A percentile compares a stretch with the other conserved stretches of the same genome.
phyloP scores from a whole-genome alignment of 2,113 vertebrate genomes.

The Hypomesus transpacificus region DNA sequence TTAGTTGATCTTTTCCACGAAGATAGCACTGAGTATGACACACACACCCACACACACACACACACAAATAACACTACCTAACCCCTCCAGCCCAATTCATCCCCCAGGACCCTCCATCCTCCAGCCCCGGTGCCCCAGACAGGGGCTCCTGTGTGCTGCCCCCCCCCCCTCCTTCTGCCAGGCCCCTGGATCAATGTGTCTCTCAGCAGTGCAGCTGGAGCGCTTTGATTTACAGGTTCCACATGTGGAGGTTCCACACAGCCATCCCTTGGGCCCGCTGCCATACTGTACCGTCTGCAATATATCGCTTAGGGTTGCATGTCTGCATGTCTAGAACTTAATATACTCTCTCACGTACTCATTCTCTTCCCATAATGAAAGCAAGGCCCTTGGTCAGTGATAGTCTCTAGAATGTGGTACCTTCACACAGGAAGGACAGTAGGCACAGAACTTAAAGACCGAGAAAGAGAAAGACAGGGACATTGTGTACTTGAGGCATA shows the following conservation, averaged over 20 bases:
- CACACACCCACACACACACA: neutral
- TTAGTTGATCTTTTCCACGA: too few species aligned
- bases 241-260: conserved; percentile 24
- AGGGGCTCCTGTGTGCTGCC: neutral
- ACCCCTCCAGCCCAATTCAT: neutral
- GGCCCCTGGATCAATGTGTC: neutral
- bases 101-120: neutral
- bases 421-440: neutral
- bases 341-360: neutral
- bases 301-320: neutral
- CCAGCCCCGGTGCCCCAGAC: neutral
- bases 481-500: neutral
- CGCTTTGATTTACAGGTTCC: conserved; percentile 39
- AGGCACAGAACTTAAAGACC: neutral
- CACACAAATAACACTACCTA: neutral
- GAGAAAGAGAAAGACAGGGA: neutral
- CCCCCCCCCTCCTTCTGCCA: neutral
- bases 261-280: conserved; percentile 2
- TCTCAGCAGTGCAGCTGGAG: conserved; percentile 18
- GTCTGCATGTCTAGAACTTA: neutral
- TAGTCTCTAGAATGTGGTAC: neutral
- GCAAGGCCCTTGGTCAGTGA: neutral
- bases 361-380: neutral
- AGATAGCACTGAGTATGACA: too few species aligned
- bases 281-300: neutral